Conservation (phyloP, 2,888 invertebrate species). For the Uropetala carovei region DNA sequence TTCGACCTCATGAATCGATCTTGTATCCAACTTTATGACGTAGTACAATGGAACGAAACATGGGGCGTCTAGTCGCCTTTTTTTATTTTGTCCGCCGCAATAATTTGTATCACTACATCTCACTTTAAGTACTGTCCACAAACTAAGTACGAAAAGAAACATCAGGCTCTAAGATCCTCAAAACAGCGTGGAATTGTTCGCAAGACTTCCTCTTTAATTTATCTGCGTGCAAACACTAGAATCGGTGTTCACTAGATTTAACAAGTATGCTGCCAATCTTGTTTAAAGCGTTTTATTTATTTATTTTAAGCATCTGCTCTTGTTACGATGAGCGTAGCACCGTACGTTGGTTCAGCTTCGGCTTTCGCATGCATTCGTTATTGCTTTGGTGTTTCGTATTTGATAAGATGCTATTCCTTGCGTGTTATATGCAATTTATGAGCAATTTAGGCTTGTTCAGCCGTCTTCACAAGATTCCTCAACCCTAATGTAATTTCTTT, state of each 20-base stretch:
- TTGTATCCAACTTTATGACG: background rate
- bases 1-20: no score
- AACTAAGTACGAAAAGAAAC: background rate
- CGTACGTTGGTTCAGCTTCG: background rate
- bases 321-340: background rate
- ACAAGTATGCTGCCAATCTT: background rate
- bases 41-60: no score
- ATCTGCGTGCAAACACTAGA: background rate
- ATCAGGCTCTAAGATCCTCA: background rate
- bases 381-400: no score
- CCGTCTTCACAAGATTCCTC: no score
- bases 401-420: no score
- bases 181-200: background rate
- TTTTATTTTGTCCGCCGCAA: background rate
- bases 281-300: background rate
- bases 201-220: background rate
- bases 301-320: background rate
- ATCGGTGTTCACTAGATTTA: background rate
- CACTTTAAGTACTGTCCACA: background rate
- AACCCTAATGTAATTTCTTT: no score
- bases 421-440: no score
- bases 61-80: background rate
- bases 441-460: no score
- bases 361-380: no score
- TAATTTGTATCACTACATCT: background rate